A percentile compares a stretch with the other conserved stretches of the same genome.
Conservation (phyloP, 2,888 invertebrate species). For the Hedya salicella region DNA sequence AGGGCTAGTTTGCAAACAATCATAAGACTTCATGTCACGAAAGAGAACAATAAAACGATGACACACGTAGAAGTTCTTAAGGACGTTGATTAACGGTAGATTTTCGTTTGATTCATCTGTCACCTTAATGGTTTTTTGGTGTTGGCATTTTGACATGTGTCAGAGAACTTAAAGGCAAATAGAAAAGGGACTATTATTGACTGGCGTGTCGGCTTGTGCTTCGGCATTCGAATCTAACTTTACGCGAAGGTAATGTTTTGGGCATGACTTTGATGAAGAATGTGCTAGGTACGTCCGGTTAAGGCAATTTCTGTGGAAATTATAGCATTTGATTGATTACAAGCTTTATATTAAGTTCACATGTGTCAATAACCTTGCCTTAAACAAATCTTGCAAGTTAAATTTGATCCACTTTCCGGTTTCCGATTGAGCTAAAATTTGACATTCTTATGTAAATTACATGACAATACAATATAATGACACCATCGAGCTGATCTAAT, state of each 20-base stretch:
- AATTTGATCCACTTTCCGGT: too few relatives aligned
- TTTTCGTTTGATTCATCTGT: constrained; percentile 4
- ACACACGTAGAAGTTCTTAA: background rate
- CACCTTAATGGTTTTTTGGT: constrained; percentile 1
- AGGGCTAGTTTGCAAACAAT: background rate
- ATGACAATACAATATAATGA: too few relatives aligned
- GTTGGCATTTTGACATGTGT: background rate
- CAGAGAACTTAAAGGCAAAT: background rate
- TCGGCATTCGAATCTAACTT: background rate
- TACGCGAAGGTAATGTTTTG: background rate
- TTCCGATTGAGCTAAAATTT: too few relatives aligned
- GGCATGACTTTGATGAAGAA: background rate
- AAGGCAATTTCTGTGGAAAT: background rate
- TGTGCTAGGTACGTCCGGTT: constrained; percentile 5
- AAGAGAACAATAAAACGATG: background rate
- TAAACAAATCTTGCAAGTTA: too few relatives aligned
- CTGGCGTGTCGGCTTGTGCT: background rate
- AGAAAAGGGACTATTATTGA: background rate
- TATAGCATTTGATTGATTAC: background rate
- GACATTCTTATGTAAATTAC: too few relatives aligned
- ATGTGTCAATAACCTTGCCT: too few relatives aligned
- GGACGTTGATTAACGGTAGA: constrained; percentile 5
- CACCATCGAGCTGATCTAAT: too few relatives aligned
- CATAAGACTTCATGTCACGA: background rate
- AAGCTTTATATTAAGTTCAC: too few relatives aligned